Base-by-base conservation (phyloP, 2,888 invertebrate species). In the Synergus japonicus region DNA sequence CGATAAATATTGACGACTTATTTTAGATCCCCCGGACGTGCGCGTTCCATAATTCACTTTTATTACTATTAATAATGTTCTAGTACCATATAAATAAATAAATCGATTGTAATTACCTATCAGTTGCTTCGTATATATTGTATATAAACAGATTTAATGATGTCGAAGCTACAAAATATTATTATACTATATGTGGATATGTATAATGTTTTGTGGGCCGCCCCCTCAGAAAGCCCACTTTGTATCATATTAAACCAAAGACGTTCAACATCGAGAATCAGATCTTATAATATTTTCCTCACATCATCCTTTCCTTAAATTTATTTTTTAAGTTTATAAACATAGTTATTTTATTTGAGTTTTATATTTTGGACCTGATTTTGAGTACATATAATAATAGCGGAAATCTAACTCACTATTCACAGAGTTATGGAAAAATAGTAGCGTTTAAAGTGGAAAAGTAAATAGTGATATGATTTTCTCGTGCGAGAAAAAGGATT, bases 201-300 rank as follows among this genome's bases (percentile, higher is more conserved):
- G 46, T 76, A 76, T 77, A 76, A 44, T 82, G 82, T 84, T 77
- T 77, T 82, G 81, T 73, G 81, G 81, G 79, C 76, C 63, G 78
- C 81, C 79, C 84, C 83, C 80, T 78, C 78, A 82, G 85, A 73
- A 63, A 37, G 73, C 73, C 85, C 79, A 76, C 69, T 85, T 90
- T 91, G 90, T 91, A 91, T 89, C 87, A 90, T 91, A 91, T 90
- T 91, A 91, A 91, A 91, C 91, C 91, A 91, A 91, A 91, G 91
- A 91, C 86, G 89, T 87, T 90, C 90, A 86, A 88, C 85, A 89
- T 87, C 83, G 81, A 84, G 49, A 37, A 54, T 73, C 73, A 54
- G 5, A 79, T 65, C 76, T 64, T 69, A 64, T 80, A 58, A 22
- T 78, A 37, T 67, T 67, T 80, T 43, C 46, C 18, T 10, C 18